Evolutionary conservation across 2,888 invertebrate genomes (phyloP), one percentile per base, ranked within the genome.

Genomic region (Cataglyphis altisquamis): DNA sequence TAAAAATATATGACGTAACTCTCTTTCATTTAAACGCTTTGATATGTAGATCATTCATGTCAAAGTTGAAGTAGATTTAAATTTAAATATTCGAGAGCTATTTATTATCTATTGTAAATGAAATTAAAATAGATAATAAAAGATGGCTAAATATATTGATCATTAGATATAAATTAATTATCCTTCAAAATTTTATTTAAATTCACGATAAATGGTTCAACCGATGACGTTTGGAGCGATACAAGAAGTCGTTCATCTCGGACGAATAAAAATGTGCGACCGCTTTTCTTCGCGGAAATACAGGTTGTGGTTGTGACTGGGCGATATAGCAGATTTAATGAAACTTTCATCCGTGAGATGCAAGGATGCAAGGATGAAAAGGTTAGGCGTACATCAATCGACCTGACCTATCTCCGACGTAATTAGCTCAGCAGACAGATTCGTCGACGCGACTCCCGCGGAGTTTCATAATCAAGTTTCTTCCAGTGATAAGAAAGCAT

Each of bases 271-370:
- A 73, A 52, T 21, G 25, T 63, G 25, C 48, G 36, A 48, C 5
- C 15, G 57, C 15, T 81, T 60, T 55, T 52, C 75, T 73, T 64
- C 68, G 57, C 48, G 45, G 70, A 80, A 55, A 48, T 66, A 62
- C 52, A 39, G 78, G 64, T 55, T 77, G 62, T 57, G 68, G 62
- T 32, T 36, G 63, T 10, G 52, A 55, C 52, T 52, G 64, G 63
- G 36, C 72, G 29, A 41, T 63, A 39, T 39, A 63, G 74, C 48
- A 67, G 32, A 75, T 80, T 84, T 82, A 82, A 89, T 88, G 86
- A 89, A 89, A 89, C 88, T 88, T 89, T 89, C 88, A 86, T 86
- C 70, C 77, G 77, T 74, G 82, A 70, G 55, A 74, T 55, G 73
- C 68, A 25, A 25, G 80, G 82, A 75, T 84, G 74, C 78, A 66